phyloP scores from a whole-genome alignment of 2,113 vertebrate genomes.

The Engraulis encrasicolus region DNA sequence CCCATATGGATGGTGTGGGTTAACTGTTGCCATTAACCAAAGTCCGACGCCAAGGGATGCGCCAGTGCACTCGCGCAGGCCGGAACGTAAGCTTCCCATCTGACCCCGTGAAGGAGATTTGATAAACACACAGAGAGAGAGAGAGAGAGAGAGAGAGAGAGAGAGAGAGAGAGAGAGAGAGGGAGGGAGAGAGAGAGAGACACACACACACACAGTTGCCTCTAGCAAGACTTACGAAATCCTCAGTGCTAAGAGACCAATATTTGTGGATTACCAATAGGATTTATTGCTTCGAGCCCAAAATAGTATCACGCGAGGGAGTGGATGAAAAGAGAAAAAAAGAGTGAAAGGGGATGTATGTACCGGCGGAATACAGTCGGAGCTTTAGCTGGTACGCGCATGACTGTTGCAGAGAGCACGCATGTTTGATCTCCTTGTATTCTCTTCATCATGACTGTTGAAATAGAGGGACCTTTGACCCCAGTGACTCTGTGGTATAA shows the following conservation, averaged over 20 bases:
- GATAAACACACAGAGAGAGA: too few relatives aligned
- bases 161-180: too few relatives aligned
- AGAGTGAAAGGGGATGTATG: neutral
- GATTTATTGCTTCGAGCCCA: neutral
- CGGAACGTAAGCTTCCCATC: neutral
- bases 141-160: too few relatives aligned
- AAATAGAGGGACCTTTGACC: constrained; percentile 89
- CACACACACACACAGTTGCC: neutral
- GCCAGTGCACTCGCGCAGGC: neutral
- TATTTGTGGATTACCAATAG: neutral
- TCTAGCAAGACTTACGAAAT: neutral
- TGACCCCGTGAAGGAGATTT: neutral
- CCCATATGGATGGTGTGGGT: neutral
- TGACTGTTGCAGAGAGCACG: neutral
- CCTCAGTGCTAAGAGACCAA: neutral
- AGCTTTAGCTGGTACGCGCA: constrained; percentile 13
- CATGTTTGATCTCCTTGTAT: constrained; percentile 1
- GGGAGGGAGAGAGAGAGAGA: too few relatives aligned
- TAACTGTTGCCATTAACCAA: neutral
- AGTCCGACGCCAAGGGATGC: constrained; percentile 2
- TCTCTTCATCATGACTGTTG: neutral
- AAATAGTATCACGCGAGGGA: neutral
- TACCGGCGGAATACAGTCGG: neutral
- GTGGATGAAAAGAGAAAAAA: too few relatives aligned
- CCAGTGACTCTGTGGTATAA: constrained; percentile 70